Evolutionary conservation across 2,797 vertebrate genomes (phyloP).

Genomic region (Tolypeutes matacus): DNA sequence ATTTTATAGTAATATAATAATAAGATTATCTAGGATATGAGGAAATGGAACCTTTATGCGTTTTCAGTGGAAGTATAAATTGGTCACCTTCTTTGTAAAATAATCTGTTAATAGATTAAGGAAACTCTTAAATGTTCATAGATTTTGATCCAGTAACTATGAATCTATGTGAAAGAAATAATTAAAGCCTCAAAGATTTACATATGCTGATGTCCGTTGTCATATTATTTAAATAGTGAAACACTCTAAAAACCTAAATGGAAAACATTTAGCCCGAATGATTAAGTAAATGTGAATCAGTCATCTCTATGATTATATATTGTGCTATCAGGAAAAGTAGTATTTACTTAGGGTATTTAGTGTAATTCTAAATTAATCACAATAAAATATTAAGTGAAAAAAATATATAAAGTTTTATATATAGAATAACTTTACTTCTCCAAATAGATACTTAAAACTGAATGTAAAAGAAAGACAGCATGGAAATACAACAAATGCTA

Average conservation of each 20-base stretch:
- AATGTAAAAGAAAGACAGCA: background rate
- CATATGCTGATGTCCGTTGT: background rate
- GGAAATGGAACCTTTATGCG: background rate
- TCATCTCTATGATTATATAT: background rate
- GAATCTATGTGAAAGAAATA: background rate
- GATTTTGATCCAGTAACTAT: background rate
- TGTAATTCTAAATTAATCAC: slow-evolving; percentile 17
- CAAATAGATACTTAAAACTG: background rate
- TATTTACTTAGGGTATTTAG: background rate
- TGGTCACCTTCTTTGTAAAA: background rate
- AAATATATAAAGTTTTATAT: background rate
- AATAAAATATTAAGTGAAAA: background rate
- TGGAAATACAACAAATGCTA: background rate
- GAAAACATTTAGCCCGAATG: background rate
- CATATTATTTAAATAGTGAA: background rate
- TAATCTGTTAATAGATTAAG: background rate
- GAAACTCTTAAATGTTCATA: background rate
- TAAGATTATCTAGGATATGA: background rate
- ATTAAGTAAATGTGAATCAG: background rate
- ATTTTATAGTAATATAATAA: no score
- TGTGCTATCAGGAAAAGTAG: background rate
- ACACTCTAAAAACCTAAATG: background rate
- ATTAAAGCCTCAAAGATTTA: background rate
- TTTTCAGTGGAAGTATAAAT: background rate
- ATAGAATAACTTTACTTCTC: background rate